A percentile compares a stretch with the other conserved stretches of the same genome.
phyloP scores from a whole-genome alignment of 2,888 invertebrate species.

The Arge pagana region DNA sequence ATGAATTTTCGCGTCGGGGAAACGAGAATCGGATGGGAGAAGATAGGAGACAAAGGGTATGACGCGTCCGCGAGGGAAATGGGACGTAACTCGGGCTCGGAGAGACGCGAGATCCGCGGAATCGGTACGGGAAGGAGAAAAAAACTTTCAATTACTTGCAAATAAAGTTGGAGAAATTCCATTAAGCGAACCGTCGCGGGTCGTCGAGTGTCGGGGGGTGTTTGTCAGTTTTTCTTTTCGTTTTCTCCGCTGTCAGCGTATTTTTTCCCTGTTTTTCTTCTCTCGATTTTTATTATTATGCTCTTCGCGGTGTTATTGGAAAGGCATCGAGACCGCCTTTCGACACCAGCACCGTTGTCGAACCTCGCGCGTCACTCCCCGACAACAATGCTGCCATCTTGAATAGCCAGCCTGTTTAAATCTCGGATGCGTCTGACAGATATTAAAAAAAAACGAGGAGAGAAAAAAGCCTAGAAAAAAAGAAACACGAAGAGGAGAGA shows the following conservation, averaged over 20 bases:
- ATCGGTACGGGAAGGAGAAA: too few species aligned
- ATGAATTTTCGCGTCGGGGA: too few species aligned
- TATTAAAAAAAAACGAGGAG: slow-evolving; percentile 19
- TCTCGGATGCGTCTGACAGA: slow-evolving; percentile 20
- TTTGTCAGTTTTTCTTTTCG: not conserved
- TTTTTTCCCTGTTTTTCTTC: not conserved
- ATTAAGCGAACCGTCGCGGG: slow-evolving; percentile 16
- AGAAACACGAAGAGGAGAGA: not conserved
- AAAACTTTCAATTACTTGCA: slow-evolving; percentile 22
- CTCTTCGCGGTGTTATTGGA: not conserved
- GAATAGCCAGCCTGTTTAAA: slow-evolving; percentile 22
- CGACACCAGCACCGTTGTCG: slow-evolving; percentile 15
- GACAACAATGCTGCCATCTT: slow-evolving; percentile 21
- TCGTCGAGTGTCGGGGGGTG: too few species aligned
- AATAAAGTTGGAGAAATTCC: slow-evolving; percentile 21
- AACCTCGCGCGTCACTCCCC: slow-evolving; percentile 22
- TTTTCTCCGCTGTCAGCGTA: not conserved
- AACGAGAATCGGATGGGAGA: too few species aligned
- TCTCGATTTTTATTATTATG: not conserved
- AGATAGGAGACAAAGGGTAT: too few species aligned
- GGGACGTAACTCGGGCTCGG: too few species aligned
- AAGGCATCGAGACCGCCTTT: slow-evolving; percentile 19
- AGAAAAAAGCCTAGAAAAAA: not conserved
- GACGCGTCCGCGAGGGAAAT: too few species aligned
- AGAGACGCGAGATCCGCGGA: too few species aligned